Evolutionary conservation across 2,797 vertebrate genomes (phyloP).

Genomic region (Anolis apletophallus): DNA sequence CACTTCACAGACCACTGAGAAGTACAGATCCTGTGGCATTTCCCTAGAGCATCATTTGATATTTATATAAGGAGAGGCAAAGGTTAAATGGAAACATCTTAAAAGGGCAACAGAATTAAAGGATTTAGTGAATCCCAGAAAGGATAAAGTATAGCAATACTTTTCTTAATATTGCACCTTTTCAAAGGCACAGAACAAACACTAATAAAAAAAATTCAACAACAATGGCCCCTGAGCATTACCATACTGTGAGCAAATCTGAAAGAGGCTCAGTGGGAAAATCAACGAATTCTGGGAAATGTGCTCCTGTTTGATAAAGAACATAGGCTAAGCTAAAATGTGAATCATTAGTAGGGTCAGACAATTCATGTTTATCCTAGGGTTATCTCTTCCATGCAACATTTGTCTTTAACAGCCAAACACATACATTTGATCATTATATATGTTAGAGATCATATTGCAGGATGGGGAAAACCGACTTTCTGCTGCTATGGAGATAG

Average conservation of each 20-base stretch:
- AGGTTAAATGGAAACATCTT: slow-evolving; percentile 12
- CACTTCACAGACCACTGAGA: slow-evolving; percentile 14
- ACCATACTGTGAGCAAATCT: background rate
- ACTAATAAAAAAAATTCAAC: background rate
- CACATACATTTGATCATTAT: too few species aligned
- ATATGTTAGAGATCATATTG: too few species aligned
- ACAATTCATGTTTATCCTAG: background rate
- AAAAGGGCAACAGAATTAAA: background rate
- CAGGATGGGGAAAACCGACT: too few species aligned
- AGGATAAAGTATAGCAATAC: background rate
- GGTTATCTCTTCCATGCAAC: background rate
- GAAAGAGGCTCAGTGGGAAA: background rate
- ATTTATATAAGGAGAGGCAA: slow-evolving; percentile 51
- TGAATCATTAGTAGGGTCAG: background rate
- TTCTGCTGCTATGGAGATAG: too few species aligned
- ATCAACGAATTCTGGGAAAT: background rate
- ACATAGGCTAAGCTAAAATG: background rate
- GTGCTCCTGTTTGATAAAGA: background rate
- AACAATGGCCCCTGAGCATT: background rate
- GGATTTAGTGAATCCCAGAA: slow-evolving; percentile 10
- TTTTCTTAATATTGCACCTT: slow-evolving; percentile 20
- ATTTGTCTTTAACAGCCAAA: background rate
- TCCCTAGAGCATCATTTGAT: slow-evolving; percentile 12
- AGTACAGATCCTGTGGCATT: slow-evolving; percentile 37
- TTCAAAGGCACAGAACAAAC: background rate